These are phyloP conservation scores for Elephantulus edwardii DNA, from an alignment of 2,113 vertebrate genomes.

Conservation along the genomic window DNA sequence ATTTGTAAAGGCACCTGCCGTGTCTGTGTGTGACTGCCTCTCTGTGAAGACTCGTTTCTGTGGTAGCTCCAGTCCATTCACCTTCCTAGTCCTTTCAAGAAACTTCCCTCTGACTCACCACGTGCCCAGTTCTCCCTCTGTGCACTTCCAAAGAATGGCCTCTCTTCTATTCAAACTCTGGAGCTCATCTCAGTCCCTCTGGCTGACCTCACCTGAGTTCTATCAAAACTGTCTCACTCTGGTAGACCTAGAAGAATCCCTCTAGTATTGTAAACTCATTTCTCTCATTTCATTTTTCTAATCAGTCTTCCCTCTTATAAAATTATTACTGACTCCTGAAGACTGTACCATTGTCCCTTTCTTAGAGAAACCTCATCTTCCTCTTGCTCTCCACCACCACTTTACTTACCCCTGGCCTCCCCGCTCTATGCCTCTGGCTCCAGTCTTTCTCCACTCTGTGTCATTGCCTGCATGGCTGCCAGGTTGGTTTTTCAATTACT, in stretches of 20 bases:
- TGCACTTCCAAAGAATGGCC: not conserved
- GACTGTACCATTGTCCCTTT: not conserved
- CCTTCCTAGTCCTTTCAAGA: not conserved
- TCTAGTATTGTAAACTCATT: not conserved
- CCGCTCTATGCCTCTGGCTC: not conserved
- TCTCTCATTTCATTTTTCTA: not conserved
- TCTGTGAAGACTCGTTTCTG: no score
- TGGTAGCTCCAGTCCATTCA: rapidly evolving
- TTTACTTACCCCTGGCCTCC: not conserved
- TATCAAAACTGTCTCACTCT: not conserved
- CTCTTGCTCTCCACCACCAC: not conserved
- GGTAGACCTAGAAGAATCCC: not conserved
- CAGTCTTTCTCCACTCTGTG: not conserved
- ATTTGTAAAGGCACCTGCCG: not conserved
- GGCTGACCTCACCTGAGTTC: not conserved
- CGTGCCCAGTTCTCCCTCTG: not conserved
- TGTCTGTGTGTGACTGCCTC: rapidly evolving
- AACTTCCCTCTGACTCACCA: not conserved
- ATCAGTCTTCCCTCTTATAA: not conserved
- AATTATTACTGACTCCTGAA: not conserved
- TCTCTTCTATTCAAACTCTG: no score
- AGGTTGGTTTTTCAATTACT: not conserved
- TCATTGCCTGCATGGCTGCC: not conserved
- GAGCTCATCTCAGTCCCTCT: no score
- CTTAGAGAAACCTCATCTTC: not conserved